phyloP scores from a whole-genome alignment of 2,888 invertebrate species.

The Eutolmus rufibarbis region DNA sequence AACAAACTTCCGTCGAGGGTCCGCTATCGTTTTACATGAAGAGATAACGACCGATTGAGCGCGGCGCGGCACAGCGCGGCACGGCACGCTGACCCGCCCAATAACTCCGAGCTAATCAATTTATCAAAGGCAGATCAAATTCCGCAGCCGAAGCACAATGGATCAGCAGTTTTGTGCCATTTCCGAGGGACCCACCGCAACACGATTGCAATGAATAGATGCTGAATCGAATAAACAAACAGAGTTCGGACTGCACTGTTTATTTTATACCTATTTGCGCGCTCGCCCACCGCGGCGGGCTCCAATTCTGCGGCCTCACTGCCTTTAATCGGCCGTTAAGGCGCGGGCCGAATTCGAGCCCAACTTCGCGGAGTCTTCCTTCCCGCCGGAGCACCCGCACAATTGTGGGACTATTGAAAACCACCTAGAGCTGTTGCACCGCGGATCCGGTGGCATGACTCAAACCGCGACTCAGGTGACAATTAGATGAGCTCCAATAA shows the following conservation, averaged over 20 bases:
- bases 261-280: background rate
- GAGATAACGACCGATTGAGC: background rate
- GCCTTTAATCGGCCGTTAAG: background rate
- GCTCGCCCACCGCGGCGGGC: background rate
- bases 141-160: conserved; percentile 2
- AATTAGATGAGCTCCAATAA: background rate
- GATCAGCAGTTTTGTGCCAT: conserved; percentile 10
- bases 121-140: conserved; percentile 28
- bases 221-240: background rate
- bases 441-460: background rate
- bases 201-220: background rate
- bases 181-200: background rate
- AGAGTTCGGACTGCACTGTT: background rate
- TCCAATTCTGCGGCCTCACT: background rate
- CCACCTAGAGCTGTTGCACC: background rate
- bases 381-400: background rate
- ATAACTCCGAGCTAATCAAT: background rate
- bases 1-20: background rate
- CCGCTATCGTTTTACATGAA: background rate
- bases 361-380: background rate
- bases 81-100: background rate
- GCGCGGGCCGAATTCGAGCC: background rate
- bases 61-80: background rate
- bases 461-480: background rate
- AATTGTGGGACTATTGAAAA: background rate